Evolutionary conservation across 2,797 vertebrate species (phyloP).

Genomic region (Coluber constrictor): DNA sequence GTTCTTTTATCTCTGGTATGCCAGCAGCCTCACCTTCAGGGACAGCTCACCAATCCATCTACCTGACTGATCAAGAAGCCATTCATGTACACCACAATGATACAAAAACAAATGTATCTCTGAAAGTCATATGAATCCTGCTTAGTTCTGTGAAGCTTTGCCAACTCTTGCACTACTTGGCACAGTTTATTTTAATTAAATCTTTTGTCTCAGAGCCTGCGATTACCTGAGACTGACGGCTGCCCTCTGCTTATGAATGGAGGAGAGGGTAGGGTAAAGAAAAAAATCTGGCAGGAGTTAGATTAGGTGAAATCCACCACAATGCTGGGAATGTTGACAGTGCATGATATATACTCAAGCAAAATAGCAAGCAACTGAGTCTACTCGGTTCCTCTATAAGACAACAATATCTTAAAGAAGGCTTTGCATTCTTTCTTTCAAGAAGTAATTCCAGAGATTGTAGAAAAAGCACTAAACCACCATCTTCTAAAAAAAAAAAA

Average conservation of each 20-base stretch:
- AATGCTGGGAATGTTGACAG: not conserved
- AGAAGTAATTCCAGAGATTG: not conserved
- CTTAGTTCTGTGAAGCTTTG: constrained; percentile 15
- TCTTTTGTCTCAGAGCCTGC: not conserved
- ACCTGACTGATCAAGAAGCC: constrained; percentile 18
- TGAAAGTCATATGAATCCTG: not conserved
- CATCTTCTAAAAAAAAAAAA: not conserved
- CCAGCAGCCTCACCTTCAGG: constrained; percentile 4
- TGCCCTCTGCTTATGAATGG: not conserved
- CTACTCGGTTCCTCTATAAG: not conserved
- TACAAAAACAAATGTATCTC: not conserved
- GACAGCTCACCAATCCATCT: constrained; percentile 14
- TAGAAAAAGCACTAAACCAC: not conserved
- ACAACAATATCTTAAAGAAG: not conserved
- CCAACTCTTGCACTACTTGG: not conserved
- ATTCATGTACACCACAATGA: not conserved
- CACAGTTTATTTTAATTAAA: constrained; percentile 5
- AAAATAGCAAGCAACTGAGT: not conserved
- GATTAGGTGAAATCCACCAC: not conserved
- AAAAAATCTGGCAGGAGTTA: not conserved
- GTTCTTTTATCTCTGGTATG: constrained; percentile 5
- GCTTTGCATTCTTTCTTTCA: not conserved
- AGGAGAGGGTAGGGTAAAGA: no score
- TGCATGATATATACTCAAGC: not conserved
- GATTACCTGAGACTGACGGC: not conserved